These are phyloP conservation scores for Coreius guichenoti DNA, from an alignment of 2,797 vertebrate species.

Conservation along the genomic window DNA sequence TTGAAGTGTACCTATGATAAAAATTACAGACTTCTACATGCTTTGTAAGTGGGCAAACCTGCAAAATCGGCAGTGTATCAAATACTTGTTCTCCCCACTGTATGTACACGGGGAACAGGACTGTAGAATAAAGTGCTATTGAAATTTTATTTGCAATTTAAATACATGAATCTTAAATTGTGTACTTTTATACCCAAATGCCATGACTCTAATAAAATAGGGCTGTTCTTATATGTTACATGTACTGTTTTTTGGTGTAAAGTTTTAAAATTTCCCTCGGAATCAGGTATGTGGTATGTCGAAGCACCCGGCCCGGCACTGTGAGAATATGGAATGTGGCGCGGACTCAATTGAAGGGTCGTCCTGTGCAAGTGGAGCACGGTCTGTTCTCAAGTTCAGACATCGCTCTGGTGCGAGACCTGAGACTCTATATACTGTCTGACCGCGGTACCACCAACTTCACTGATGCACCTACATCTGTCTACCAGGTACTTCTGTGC, in stretches of 20 bases:
- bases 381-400: slow-evolving; percentile 69
- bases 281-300: slow-evolving; percentile 69
- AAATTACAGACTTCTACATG: too few species aligned
- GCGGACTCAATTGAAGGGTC: slow-evolving; percentile 66
- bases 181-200: not conserved
- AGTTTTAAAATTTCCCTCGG: not conserved
- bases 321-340: slow-evolving; percentile 71
- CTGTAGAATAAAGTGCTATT: too few species aligned
- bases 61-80: too few species aligned
- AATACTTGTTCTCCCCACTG: too few species aligned
- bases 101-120: too few species aligned
- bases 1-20: too few species aligned
- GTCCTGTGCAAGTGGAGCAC: slow-evolving; percentile 71
- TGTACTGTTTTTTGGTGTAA: not conserved
- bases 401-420: slow-evolving; percentile 66
- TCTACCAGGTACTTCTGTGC: slow-evolving; percentile 70
- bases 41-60: too few species aligned
- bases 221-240: not conserved
- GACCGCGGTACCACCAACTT: slow-evolving; percentile 66
- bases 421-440: slow-evolving; percentile 72
- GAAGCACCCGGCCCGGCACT: slow-evolving; percentile 62
- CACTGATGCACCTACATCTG: slow-evolving; percentile 57
- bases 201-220: not conserved
- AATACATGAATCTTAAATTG: too few species aligned
- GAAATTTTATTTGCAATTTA: too few species aligned